Evolutionary conservation across 2,797 vertebrate genomes (phyloP).

Genomic region (Urosaurus nigricauda): DNA sequence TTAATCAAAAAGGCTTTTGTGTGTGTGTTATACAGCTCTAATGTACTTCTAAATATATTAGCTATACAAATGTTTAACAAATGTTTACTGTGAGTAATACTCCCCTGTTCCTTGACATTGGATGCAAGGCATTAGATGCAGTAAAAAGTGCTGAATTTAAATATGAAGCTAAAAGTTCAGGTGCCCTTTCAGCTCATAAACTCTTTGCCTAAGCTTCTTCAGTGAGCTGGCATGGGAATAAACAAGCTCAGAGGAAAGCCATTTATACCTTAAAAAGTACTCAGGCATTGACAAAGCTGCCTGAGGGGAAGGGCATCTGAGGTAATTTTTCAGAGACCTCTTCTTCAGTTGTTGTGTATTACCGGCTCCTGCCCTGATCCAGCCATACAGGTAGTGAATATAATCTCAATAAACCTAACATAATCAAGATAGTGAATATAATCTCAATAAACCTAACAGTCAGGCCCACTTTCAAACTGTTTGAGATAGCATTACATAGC

Average conservation of each 20-base stretch:
- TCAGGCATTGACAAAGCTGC: background rate
- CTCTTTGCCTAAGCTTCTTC: background rate
- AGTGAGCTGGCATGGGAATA: background rate
- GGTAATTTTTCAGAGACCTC: too few relatives aligned
- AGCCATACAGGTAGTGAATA: slow-evolving; percentile 51
- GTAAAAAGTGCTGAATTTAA: background rate
- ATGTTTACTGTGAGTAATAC: background rate
- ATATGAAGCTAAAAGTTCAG: background rate
- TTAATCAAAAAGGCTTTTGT: slow-evolving; percentile 48
- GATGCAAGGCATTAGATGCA: background rate
- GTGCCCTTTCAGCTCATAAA: background rate
- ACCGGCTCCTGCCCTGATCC: background rate
- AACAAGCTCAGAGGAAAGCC: background rate
- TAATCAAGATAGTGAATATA: slow-evolving; percentile 61
- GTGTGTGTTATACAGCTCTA: background rate
- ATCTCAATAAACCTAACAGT: slow-evolving; percentile 65
- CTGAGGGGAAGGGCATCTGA: too few relatives aligned
- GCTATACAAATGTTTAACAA: background rate
- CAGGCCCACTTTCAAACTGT: slow-evolving; percentile 56
- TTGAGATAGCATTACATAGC: slow-evolving; percentile 46
- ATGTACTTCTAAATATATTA: background rate
- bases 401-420: slow-evolving; percentile 65
- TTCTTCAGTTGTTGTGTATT: background rate
- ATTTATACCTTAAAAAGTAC: background rate
- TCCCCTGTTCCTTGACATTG: background rate